phyloP scores from a whole-genome alignment of 2,888 invertebrate species.

The Noctua comes region DNA sequence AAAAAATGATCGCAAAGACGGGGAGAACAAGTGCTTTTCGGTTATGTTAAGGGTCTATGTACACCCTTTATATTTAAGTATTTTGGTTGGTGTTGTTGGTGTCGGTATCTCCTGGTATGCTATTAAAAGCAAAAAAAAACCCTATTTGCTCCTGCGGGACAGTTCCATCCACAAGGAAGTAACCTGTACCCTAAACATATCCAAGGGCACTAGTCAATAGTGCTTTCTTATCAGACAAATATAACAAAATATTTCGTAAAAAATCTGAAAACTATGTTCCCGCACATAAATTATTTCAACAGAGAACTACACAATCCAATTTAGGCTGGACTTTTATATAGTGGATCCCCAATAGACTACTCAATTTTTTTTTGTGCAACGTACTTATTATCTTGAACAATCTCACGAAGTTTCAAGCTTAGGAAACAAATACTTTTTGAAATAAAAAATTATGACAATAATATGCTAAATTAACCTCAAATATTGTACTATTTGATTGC shows the following conservation, averaged over 20 bases:
- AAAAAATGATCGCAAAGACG: no score
- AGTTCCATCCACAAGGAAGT: neutral
- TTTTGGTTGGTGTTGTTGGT: neutral
- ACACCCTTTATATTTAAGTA: no score
- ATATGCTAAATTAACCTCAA: no score
- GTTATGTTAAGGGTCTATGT: no score
- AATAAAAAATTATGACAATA: no score
- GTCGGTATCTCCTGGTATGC: neutral
- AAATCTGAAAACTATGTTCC: neutral
- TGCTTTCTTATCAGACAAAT: neutral
- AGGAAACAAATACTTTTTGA: no score
- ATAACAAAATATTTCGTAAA: neutral
- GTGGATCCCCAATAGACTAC: no score
- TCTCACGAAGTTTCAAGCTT: no score
- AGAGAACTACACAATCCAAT: constrained; percentile 27
- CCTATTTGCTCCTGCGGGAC: neutral
- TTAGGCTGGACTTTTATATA: neutral
- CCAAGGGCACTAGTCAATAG: neutral
- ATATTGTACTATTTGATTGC: no score
- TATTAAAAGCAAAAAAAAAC: neutral
- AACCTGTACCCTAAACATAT: neutral
- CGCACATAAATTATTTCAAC: neutral
- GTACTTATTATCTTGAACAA: no score
- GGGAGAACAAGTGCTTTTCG: no score
- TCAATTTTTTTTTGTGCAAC: no score